Base-by-base conservation (phyloP, 2,797 vertebrate species). In the Delichon dasypus region DNA sequence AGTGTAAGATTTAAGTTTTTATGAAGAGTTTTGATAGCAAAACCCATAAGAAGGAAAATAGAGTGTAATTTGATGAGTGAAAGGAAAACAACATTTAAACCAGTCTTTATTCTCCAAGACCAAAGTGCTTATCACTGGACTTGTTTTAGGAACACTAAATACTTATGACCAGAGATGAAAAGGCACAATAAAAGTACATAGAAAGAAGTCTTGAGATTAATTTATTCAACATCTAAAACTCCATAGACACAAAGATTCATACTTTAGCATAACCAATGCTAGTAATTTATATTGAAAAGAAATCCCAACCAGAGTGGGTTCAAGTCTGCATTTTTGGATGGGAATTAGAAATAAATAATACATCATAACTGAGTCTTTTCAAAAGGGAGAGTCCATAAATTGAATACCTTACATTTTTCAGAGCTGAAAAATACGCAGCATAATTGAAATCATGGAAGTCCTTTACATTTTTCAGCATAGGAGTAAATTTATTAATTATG, bases 401-500 rank as follows among this genome's bases (percentile, higher is more conserved):
- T 61, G 20, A 74, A 73, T 91, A 82, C 4, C 85, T 78, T 10
- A 45, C 36, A 55, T 80, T 54, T 81, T 87, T 68, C 50, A 27
- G 38, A 80, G 48, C 4, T 78, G 16, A 93, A 94, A 74, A 38
- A 81, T 67, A 53, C 27, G 8, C 5, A 76, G 67, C 80, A 71
- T 77, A 84, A 94, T 68, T 93, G 47, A 91, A 94, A 57, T 82
- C 9, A 38, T 16, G 91, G 42, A 78, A 58, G 4, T 32, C 16
- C 9, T 85, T 90, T 68, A 58, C 5, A 58, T 95, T 89, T 94
- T 88, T 95, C 23, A 72, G 16, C 32, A 78, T 10, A 55, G 11
- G 22, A 91, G 6, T 83, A 90, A 84, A 94, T 96, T 45, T 77
- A 81, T 79, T 96, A 92, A 73, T 48, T 80, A 78, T 30, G 47